Evolutionary conservation across 2,888 invertebrate genomes (phyloP).

Genomic region (Ypsolopha sequella): DNA sequence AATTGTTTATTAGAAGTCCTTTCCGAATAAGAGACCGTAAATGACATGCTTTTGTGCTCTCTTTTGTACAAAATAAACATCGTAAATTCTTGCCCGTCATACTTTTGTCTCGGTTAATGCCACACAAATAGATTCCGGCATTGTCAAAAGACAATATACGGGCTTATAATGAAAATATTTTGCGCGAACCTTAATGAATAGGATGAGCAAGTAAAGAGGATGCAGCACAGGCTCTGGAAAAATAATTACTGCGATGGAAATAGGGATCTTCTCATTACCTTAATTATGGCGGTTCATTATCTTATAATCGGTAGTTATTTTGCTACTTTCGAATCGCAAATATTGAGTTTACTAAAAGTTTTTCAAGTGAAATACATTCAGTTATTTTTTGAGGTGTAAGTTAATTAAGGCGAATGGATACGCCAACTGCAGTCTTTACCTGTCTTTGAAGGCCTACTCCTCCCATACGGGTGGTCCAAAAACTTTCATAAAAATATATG

Average conservation of each 20-base stretch:
- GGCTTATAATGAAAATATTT: conserved; percentile 18
- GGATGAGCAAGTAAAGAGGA: conserved; percentile 2
- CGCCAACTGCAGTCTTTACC: too few relatives aligned
- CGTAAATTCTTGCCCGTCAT: conserved; percentile 43
- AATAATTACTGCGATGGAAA: neutral
- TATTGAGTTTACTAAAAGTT: too few relatives aligned
- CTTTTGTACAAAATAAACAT: conserved; percentile 53
- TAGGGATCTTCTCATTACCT: too few relatives aligned
- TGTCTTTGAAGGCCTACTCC: too few relatives aligned
- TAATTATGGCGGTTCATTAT: too few relatives aligned
- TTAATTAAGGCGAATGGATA: too few relatives aligned
- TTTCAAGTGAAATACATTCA: too few relatives aligned
- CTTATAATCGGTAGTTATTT: too few relatives aligned
- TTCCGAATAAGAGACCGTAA: conserved; percentile 45
- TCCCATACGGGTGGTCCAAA: too few relatives aligned
- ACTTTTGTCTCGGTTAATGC: conserved; percentile 40
- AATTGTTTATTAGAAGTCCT: conserved; percentile 57
- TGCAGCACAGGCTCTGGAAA: conserved; percentile 1
- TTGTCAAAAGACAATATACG: conserved; percentile 3
- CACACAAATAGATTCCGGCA: conserved; percentile 35
- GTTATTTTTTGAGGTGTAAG: too few relatives aligned
- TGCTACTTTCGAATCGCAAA: too few relatives aligned
- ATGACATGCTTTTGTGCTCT: conserved; percentile 50
- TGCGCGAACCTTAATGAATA: conserved; percentile 10
- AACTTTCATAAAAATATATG: too few relatives aligned